Evolutionary conservation across 1,140 invertebrate species (phyloP), one percentile per base, ranked within the genome.

Genomic region (Anastrepha obliqua): DNA sequence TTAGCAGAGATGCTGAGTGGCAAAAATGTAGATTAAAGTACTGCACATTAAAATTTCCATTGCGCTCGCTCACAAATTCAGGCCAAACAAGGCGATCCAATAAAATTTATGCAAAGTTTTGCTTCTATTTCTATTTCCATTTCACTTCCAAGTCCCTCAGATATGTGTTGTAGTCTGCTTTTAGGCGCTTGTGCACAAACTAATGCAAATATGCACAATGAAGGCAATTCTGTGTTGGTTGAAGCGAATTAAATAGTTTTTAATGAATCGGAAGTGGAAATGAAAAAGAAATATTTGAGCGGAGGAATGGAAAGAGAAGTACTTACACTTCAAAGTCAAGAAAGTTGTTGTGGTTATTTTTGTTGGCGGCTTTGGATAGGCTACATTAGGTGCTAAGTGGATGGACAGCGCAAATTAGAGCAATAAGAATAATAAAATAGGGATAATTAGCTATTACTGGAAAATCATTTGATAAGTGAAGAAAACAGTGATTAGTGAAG

Each of bases 181-280:
- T 74, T 74, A 74, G 67, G 67, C 39, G 42, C 64, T 67, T 20
- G 29, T 29, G 64, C 64, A 2, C 39, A 8, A 74, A 44, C 42
- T 74, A 74, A 74, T 74, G 67, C 67, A 74, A 74, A 47, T 74
- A 44, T 15, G 67, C 67, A 74, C 11, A 74, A 44, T 15, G 5
- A 17, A 44, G 67, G 39, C 67, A 47, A 15, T 47, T 13, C 67
- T 15, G 17, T 13, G 67, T 42, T 47, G 11, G 13, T 74, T 47
- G 67, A 74, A 17, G 42, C 4, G 42, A 11, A 44, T 74, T 47
- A 47, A 74, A 42, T 74, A 47, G 42, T 74, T 74, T 44, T 74
- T 74, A 74, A 74, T 74, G 67, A 74, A 4, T 74, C 42, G 67
- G 39, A 42, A 67, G 64, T 67, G 17, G 67, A 74, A 4, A 5